Percentiles rank a stretch among this genome's conserved stretches.
Evolutionary conservation across 2,888 invertebrate species (phyloP).

Genomic region (Hypsopygia costalis): DNA sequence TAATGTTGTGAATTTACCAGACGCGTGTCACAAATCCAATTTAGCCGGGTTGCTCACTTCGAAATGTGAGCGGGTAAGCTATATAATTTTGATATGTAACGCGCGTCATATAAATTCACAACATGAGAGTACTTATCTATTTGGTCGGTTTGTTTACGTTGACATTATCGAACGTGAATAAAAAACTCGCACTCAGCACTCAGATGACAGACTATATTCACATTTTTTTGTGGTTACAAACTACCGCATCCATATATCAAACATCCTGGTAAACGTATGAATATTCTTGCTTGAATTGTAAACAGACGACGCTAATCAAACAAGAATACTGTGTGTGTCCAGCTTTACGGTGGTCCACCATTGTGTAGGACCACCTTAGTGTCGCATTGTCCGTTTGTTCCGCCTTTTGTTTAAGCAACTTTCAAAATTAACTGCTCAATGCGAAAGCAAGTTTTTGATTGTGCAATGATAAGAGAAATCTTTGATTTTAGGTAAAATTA

Average conservation of each 20-base stretch:
- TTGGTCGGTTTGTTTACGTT: no score
- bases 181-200: no score
- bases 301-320: constrained; percentile 59
- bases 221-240: not conserved
- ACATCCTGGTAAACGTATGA: constrained; percentile 21
- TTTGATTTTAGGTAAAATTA: not conserved
- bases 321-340: constrained; percentile 58
- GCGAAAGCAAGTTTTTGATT: constrained; percentile 31
- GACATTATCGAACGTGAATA: no score
- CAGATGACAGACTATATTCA: no score
- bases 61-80: no score
- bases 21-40: no score
- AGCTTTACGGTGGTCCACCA: constrained; percentile 50
- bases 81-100: no score
- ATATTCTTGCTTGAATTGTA: constrained; percentile 40
- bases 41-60: no score
- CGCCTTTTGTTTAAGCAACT: constrained; percentile 62
- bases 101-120: no score
- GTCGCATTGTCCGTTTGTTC: constrained; percentile 40
- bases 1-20: no score
- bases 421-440: constrained; percentile 65
- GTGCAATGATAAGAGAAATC: constrained; percentile 2
- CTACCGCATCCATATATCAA: constrained; percentile 22
- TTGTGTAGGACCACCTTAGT: constrained; percentile 48
- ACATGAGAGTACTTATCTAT: no score